Evolutionary conservation across 2,888 invertebrate species (phyloP).

Genomic region (Dorcus hopei): DNA sequence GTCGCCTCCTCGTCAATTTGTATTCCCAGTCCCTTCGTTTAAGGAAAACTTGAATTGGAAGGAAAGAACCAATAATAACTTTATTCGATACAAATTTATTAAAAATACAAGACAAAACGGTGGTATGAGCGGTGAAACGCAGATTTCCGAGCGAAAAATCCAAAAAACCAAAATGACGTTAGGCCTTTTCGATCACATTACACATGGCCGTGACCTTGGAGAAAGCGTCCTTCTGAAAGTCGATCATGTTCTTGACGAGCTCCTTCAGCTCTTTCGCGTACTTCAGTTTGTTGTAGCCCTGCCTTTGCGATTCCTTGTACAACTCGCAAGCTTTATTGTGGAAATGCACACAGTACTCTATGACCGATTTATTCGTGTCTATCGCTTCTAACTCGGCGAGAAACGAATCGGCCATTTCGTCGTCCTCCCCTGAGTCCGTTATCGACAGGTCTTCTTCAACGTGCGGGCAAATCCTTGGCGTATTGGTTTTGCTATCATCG

Average conservation of each 20-base stretch:
- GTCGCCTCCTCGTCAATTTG: too few species aligned
- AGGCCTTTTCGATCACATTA: constrained; percentile 14
- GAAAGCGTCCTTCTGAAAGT: constrained; percentile 37
- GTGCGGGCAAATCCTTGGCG: constrained; percentile 76
- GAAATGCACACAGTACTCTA: constrained; percentile 70
- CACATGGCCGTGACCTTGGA: constrained; percentile 14
- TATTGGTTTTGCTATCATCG: constrained; percentile 20
- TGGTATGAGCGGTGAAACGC: background rate
- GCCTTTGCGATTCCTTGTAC: constrained; percentile 78
- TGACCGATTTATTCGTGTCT: constrained; percentile 81
- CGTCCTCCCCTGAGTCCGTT: constrained; percentile 71
- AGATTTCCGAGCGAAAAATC: background rate
- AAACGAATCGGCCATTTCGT: constrained; percentile 68
- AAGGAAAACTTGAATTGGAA: background rate
- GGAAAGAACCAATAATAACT: background rate
- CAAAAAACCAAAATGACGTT: constrained; percentile 5
- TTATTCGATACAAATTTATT: constrained; percentile 16
- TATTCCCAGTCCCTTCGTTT: too few species aligned
- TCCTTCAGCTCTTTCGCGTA: constrained; percentile 42
- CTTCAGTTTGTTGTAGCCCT: constrained; percentile 83
- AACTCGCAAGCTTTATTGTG: constrained; percentile 72
- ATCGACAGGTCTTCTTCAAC: constrained; percentile 85
- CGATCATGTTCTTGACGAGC: constrained; percentile 40
- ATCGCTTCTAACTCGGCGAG: constrained; percentile 87
- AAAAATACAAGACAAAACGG: constrained; percentile 16